Percentiles rank a stretch among this genome's conserved stretches.
These are phyloP conservation scores for Denticeps clupeoides DNA, from an alignment of 2,797 vertebrate genomes.

Conservation along the genomic window DNA sequence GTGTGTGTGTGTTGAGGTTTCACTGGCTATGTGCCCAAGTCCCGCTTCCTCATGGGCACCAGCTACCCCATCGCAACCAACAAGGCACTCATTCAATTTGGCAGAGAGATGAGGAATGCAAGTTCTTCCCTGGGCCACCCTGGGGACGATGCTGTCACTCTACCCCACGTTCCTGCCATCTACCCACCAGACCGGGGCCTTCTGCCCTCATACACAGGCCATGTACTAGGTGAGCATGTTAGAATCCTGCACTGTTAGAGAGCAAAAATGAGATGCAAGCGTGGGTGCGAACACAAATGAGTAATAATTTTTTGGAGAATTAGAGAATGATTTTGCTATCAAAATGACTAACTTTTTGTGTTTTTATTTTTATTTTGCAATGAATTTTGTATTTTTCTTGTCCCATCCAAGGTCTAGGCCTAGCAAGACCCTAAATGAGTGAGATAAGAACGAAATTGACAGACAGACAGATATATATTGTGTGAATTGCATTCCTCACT, in stretches of 20 bases:
- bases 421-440: too few species aligned
- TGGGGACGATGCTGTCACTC: not conserved
- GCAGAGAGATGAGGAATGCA: conserved; percentile 30
- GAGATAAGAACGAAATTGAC: too few species aligned
- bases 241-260: too few species aligned
- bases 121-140: not conserved
- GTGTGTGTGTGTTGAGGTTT: conserved; percentile 45
- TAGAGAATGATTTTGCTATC: too few species aligned
- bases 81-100: conserved; percentile 53
- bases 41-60: conserved; percentile 51
- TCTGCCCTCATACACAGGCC: conserved; percentile 59
- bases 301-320: too few species aligned
- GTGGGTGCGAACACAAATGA: too few species aligned
- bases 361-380: conserved; percentile 5
- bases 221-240: conserved; percentile 57
- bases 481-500: too few species aligned
- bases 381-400: too few species aligned
- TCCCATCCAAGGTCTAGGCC: too few species aligned
- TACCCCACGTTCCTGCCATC: conserved; percentile 26
- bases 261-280: too few species aligned
- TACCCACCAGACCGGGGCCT: conserved; percentile 43
- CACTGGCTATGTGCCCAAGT: conserved; percentile 52
- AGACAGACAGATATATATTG: too few species aligned
- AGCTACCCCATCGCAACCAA: conserved; percentile 53
- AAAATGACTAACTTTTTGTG: not conserved